phyloP scores from a whole-genome alignment of 2,888 invertebrate species.

The Lithophane semibrunnea region DNA sequence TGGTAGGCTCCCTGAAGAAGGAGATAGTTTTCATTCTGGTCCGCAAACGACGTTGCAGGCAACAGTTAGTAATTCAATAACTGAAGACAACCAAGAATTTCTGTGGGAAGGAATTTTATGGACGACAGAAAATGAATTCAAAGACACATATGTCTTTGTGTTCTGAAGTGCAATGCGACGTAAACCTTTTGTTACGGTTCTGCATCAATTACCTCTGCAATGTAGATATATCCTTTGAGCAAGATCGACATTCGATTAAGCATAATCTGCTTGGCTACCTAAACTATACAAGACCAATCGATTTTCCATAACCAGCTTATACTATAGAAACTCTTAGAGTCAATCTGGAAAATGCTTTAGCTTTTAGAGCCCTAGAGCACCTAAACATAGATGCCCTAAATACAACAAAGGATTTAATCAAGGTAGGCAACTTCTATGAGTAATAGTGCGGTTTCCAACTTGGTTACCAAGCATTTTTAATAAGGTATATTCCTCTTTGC shows the following conservation, averaged over 20 bases:
- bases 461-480: constrained; percentile 5
- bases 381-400: constrained; percentile 9
- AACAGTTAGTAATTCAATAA: too few species aligned
- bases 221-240: constrained; percentile 16
- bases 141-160: too few species aligned
- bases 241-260: constrained; percentile 21
- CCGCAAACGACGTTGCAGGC: too few species aligned
- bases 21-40: too few species aligned
- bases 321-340: neutral
- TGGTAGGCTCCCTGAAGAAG: too few species aligned
- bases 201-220: neutral
- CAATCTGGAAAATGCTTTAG: constrained; percentile 25
- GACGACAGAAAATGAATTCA: too few species aligned
- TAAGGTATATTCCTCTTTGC: constrained; percentile 14
- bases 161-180: neutral
- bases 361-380: neutral
- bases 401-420: constrained; percentile 56
- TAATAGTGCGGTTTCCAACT: constrained; percentile 27
- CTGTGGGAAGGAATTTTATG: too few species aligned
- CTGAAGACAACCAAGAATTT: too few species aligned
- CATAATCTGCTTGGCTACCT: constrained; percentile 17
- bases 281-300: constrained; percentile 4
- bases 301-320: neutral
- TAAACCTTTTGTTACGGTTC: neutral
- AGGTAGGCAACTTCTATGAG: neutral